Evolutionary conservation across 2,113 vertebrate species (phyloP), one percentile per base, ranked within the genome.

Genomic region (Leuciscus idus): DNA sequence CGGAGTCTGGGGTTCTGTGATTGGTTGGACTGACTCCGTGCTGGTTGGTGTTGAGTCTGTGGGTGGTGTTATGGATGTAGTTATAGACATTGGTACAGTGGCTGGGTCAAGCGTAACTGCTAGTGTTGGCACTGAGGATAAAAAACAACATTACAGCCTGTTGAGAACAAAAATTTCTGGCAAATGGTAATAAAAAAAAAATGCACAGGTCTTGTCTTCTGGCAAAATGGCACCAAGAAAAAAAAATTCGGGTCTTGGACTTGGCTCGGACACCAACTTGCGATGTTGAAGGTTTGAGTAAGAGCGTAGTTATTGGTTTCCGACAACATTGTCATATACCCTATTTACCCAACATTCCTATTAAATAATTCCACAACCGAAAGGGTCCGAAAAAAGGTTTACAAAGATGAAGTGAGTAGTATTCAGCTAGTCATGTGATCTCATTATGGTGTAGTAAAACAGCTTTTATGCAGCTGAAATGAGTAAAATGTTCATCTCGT

Each of bases 61-160:
- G 78, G 64, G 33, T 73, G 77, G 23, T 39, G 17, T 52, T 66
- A 52, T n/a, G 4, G 74, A 48, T 85, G 84, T 46, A 78, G 46
- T 57, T 72, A 61, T 72, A 6, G 76, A 43, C n/a, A 79, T 26
- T 79, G 70, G 33, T 59, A 74, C 52, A 55, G 72, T 43, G 39
- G 59, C 36, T 23, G 46, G 43, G 43, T 61, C 64, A 30, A 86
- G 52, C 2, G 19, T 57, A 61, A 85, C 62, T 68, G 75, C 46
- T 57, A 57, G 33, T 55, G 61, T 79, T 70, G 33, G 1, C 17
- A 59, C 75, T 30, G 64, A 70, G 15, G 33, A 80, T 19, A 33
- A 70, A 68, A 13, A 50, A 78, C 57, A 73, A 43, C 30, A 77
- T 77, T 52, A 77, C 28, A 33, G 26, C 48, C 26, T 15, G 23